Conservation (phyloP, 2,888 invertebrate genomes). For the Cantharis rufa region DNA sequence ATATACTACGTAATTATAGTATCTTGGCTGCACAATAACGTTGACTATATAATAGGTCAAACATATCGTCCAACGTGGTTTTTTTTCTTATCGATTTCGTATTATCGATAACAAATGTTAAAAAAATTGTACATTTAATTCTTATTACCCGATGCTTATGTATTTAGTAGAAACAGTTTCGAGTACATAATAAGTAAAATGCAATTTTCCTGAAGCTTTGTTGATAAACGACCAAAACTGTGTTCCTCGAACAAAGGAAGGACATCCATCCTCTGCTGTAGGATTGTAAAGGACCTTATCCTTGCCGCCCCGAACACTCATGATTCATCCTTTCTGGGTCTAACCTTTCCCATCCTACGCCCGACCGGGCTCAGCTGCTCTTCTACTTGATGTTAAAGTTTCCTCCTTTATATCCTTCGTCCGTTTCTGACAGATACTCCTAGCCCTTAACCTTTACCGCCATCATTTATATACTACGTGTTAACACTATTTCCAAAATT, state of each 20-base stretch:
- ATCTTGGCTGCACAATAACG: background rate
- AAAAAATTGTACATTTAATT: background rate
- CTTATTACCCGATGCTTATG: conserved; percentile 2
- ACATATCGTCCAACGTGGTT: background rate
- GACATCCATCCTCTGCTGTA: conserved; percentile 42
- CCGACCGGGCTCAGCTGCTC: conserved; percentile 43
- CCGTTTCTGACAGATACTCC: conserved; percentile 33
- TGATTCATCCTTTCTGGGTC: conserved; percentile 53
- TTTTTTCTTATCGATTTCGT: background rate
- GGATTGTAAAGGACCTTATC: conserved; percentile 50
- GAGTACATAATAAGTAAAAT: conserved; percentile 17
- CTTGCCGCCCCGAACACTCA: conserved; percentile 50
- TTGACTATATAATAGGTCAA: background rate
- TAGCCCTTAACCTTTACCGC: conserved; percentile 30
- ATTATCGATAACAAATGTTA: background rate
- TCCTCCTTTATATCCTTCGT: conserved; percentile 40
- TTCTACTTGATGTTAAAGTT: conserved; percentile 38
- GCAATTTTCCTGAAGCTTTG: conserved; percentile 20
- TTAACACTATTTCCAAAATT: conserved; percentile 30
- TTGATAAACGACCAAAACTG: conserved; percentile 40
- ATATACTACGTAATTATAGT: background rate
- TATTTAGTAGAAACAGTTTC: conserved; percentile 9
- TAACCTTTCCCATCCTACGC: conserved; percentile 50
- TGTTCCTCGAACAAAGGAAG: conserved; percentile 40
- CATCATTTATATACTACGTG: conserved; percentile 30